Base-by-base conservation (phyloP, 2,113 vertebrate species). In the Apistogramma diplotaenia region DNA sequence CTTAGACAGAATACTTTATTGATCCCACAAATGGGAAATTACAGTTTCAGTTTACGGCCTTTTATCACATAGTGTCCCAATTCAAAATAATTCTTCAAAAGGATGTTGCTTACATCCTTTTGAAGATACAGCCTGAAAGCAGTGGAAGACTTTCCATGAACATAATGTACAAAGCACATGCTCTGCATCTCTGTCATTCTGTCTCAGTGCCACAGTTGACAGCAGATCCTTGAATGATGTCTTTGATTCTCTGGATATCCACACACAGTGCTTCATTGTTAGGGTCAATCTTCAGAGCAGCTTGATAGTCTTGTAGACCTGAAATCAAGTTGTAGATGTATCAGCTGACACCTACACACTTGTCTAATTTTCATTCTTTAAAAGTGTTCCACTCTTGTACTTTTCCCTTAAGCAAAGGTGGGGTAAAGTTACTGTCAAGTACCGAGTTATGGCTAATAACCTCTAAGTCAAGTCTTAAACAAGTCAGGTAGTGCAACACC, bases 251-350 rank as follows among this genome's bases (percentile, higher is more conserved):
- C 75, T 96, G 94, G 13, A 96, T 92, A 90, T 99, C 98, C 18
- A 90, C 87, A 85, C 95, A 93, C 81, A 99, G 83, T 8, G 51
- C 84, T 85, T 90, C 74, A 78, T 97, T 96, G 72, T 91, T 70
- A 74, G 97, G 96, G 62, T 97, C 89, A 19, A 98, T 97, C 93
- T 94, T 96, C 23, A 98, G 95, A 79, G 98, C 98, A 74, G 97
- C 97, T 84, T 98, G 95, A 81, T 97, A 99, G 87, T 99, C 98
- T 79, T 96, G 96, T 25, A 99, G 95, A 51, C 97, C 98, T 99
- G 79, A 74, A 70, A 75, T 67, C n/a, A 49, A 23, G 5, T 3
- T 58, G 57, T 40, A 67, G 40, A 29, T 60, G 7, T 15, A 56
- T 73, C 19, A 76, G 15, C 15, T 59, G 74, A 23, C 3, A 8